Conservation (phyloP, 2,888 invertebrate species). For the Pollenia amentaria region DNA sequence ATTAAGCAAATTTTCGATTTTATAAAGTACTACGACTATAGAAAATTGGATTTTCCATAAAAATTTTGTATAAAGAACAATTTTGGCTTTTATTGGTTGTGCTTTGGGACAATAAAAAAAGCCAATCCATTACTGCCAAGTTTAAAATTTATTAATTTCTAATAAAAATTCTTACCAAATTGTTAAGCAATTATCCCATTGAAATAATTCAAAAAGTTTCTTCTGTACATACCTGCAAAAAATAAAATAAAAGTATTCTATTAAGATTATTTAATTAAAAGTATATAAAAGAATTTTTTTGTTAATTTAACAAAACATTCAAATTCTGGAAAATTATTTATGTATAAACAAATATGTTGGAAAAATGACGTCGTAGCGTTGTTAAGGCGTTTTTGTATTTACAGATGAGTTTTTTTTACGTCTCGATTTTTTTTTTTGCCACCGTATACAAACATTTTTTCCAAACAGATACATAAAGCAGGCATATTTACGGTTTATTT, state of each 20-base stretch:
- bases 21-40: too few relatives aligned
- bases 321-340: not conserved
- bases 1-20: too few relatives aligned
- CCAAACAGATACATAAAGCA: slow-evolving; percentile 12
- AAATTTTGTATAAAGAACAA: too few relatives aligned
- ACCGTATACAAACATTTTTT: slow-evolving; percentile 1
- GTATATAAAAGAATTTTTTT: not conserved
- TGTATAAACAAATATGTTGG: not conserved
- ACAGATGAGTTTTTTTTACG: not conserved
- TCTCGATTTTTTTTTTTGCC: not conserved
- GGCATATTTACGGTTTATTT: slow-evolving; percentile 34
- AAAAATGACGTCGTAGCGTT: slow-evolving; percentile 4
- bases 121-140: too few relatives aligned
- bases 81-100: too few relatives aligned
- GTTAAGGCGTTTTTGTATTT: slow-evolving; percentile 2
- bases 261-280: too few relatives aligned
- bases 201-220: not conserved
- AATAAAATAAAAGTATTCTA: not conserved
- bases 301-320: not conserved
- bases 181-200: not conserved
- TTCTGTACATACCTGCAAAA: slow-evolving; percentile 10
- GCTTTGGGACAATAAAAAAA: too few relatives aligned
- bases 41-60: too few relatives aligned
- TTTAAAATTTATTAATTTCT: not conserved
- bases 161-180: not conserved